Conservation (phyloP, 2,888 invertebrate species). For the Ichneumon xanthorius region DNA sequence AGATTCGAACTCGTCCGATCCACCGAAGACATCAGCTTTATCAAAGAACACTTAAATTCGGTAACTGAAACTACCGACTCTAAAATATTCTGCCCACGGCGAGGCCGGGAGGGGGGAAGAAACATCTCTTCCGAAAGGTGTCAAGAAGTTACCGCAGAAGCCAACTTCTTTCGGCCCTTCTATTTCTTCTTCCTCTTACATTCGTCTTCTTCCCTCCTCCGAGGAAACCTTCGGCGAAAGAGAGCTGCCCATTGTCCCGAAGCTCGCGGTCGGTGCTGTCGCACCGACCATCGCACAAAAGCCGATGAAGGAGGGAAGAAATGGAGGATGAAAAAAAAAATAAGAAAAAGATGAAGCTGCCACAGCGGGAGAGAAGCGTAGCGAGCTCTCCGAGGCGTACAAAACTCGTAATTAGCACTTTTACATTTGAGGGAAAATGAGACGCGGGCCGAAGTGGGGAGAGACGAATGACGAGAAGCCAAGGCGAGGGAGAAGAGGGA, state of each 20-base stretch:
- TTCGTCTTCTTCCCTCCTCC: slow-evolving; percentile 50
- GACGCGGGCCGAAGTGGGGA: slow-evolving; percentile 43
- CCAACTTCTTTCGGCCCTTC: slow-evolving; percentile 12
- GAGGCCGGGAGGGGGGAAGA: too few relatives aligned
- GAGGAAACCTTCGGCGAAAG: slow-evolving; percentile 45
- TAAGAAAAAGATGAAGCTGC: slow-evolving; percentile 37
- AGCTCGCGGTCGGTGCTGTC: slow-evolving; percentile 22
- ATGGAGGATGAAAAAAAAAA: slow-evolving; percentile 18
- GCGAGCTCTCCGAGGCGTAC: slow-evolving; percentile 65
- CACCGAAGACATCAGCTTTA: too few relatives aligned
- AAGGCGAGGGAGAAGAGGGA: slow-evolving; percentile 48
- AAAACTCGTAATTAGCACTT: slow-evolving; percentile 80
- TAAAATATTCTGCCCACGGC: background rate
- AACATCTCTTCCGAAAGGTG: slow-evolving; percentile 46
- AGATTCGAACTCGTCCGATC: background rate
- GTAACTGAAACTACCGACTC: background rate
- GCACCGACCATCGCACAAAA: slow-evolving; percentile 37
- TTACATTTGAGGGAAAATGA: slow-evolving; percentile 75
- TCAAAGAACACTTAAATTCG: too few relatives aligned
- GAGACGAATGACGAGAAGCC: slow-evolving; percentile 43
- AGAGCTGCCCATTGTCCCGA: slow-evolving; percentile 48
- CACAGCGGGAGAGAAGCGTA: slow-evolving; percentile 28
- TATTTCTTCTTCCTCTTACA: slow-evolving; percentile 37
- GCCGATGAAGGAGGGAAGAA: slow-evolving; percentile 28
- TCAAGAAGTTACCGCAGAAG: slow-evolving; percentile 59